Percentiles rank a stretch among this genome's conserved stretches.
These are phyloP conservation scores for Sogatella furcifera DNA, from an alignment of 1,140 invertebrate genomes.

Conservation along the genomic window DNA sequence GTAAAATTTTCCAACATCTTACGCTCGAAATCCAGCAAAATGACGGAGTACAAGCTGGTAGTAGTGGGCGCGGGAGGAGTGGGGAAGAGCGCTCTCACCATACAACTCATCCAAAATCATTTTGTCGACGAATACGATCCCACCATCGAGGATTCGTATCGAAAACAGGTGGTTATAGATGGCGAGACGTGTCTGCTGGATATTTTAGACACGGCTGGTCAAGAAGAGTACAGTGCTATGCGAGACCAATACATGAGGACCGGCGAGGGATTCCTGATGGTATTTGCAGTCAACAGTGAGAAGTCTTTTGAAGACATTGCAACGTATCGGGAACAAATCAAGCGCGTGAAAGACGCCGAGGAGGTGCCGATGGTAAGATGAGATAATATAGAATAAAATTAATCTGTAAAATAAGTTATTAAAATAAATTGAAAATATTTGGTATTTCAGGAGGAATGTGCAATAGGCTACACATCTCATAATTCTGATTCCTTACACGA, in stretches of 20 bases:
- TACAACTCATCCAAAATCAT: conserved; percentile 99
- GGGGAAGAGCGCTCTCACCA: conserved; percentile 97
- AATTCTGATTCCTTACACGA: too few species aligned
- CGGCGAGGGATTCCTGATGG: conserved; percentile 88
- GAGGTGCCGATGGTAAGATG: conserved; percentile 93
- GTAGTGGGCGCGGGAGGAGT: conserved; percentile 94
- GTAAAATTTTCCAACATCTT: background rate
- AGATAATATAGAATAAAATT: too few species aligned
- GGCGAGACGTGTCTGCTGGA: conserved; percentile 96
- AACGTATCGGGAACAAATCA: conserved; percentile 88
- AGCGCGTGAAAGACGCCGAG: conserved; percentile 92
- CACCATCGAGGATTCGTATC: conserved; percentile 93
- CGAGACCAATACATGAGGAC: conserved; percentile 96
- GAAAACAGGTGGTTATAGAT: conserved; percentile 98
- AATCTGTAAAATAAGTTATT: too few species aligned
- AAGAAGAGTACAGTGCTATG: conserved; percentile 90
- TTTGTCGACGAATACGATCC: conserved; percentile 95
- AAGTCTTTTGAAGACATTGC: conserved; percentile 72
- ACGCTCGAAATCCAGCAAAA: conserved; percentile 30
- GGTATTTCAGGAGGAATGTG: too few species aligned
- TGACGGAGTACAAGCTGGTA: conserved; percentile 78
- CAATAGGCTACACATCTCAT: too few species aligned
- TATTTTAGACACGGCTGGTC: conserved; percentile 97
- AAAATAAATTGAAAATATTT: too few species aligned
- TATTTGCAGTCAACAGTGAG: conserved; percentile 61